phyloP scores from a whole-genome alignment of 1,140 invertebrate genomes.

The Eubasilissa regina region DNA sequence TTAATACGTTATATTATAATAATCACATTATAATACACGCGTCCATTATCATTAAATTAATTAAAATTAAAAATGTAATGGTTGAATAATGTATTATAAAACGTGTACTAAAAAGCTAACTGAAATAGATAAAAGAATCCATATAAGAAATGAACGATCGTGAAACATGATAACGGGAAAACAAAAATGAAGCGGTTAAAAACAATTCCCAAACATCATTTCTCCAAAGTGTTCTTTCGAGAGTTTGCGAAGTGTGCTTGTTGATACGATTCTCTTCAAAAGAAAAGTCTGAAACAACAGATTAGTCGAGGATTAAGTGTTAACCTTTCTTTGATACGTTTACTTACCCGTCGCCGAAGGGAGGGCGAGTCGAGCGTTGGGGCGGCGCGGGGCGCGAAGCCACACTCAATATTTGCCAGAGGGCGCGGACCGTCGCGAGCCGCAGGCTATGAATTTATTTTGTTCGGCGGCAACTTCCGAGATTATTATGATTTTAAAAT shows the following conservation, averaged over 20 bases:
- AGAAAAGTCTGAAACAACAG: slow-evolving; percentile 59
- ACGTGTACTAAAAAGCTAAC: no score
- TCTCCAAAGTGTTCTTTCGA: slow-evolving; percentile 37
- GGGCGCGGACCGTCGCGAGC: slow-evolving; percentile 45
- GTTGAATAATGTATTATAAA: no score
- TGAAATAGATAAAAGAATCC: no score
- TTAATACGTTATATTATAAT: no score
- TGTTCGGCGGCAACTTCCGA: slow-evolving; percentile 51
- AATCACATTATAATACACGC: no score
- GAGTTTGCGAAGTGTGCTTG: slow-evolving; percentile 47
- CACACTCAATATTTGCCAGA: slow-evolving; percentile 58
- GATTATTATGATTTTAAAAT: slow-evolving; percentile 42
- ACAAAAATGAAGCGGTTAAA: slow-evolving; percentile 11
- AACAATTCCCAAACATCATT: slow-evolving; percentile 44
- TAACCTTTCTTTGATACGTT: slow-evolving; percentile 61
- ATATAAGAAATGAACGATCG: no score
- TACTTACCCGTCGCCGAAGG: slow-evolving; percentile 47
- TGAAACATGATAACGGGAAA: background rate
- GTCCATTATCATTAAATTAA: no score
- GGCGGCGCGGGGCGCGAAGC: slow-evolving; percentile 33
- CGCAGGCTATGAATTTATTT: slow-evolving; percentile 51
- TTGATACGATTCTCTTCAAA: slow-evolving; percentile 52
- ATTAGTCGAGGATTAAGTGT: slow-evolving; percentile 60
- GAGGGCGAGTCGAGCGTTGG: background rate
- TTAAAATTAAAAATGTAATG: no score